Evolutionary conservation across 2,888 invertebrate genomes (phyloP), one percentile per base, ranked within the genome.

Genomic region (Agrotis clavis): DNA sequence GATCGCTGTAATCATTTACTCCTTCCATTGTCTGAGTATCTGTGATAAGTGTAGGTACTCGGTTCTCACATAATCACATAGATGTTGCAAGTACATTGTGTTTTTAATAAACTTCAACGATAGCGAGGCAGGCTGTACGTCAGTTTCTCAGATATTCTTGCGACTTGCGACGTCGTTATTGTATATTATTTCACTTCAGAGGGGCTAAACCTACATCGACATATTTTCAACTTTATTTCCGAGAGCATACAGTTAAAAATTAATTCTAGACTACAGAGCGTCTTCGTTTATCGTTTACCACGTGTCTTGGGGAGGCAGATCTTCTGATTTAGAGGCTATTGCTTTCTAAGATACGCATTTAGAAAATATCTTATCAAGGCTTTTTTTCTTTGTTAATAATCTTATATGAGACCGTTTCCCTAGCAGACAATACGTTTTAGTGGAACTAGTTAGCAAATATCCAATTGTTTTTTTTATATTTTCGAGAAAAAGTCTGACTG

Each of bases 151-250:
- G 25, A 41, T 30, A 50, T 74, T 62, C 64, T 57, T 56, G 66
- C 59, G 54, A 63, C 66, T 30, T 30, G 11, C n/a, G 45, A 56
- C 60, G 81, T 60, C 59, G 81, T 86, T 74, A 82, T 41, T 41
- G 9, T 86, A 83, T 85, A 81, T 83, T 80, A 75, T 70, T 57
- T 62, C 63, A 53, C 67, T 79, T 77, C 71, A 83, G 72, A 77
- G 11, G 41, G 41, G 2, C 11, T 11, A 41, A 9, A 41, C 11
- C 41, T 41, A 11, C 35, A 35, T 7, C 7, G 7, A 35, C 0
- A 35, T 4, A 35, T 35, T 35, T 35, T 35, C 35, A 35, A 35
- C 35, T 35, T 35, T 35, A 30, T 30, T 4, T 30, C 30, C 30
- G 1, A 35, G 7, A 35, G 35, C 7, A 7, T 1, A 35, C 35